Evolutionary conservation across 2,113 vertebrate species (phyloP).

Genomic region (Oreochromis spilurus): DNA sequence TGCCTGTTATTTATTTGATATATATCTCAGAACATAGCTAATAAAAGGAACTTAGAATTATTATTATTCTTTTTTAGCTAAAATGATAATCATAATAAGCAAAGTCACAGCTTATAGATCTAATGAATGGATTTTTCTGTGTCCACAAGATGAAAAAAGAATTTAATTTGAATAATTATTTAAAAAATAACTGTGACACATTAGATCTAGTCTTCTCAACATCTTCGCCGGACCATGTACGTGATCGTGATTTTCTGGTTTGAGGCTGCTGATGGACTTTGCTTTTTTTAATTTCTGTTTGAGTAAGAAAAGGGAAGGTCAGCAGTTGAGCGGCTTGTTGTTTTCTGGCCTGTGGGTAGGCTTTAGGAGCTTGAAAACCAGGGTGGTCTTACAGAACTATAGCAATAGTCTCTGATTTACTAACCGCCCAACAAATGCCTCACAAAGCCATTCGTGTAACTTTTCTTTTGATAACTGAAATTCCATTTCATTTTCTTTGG

Average conservation of each 20-base stretch:
- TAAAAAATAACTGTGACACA: accelerated
- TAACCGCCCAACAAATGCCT: slow-evolving; percentile 33
- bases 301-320: neutral
- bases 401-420: slow-evolving; percentile 69
- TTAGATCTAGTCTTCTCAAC: neutral
- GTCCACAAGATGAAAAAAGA: neutral
- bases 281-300: slow-evolving; percentile 21
- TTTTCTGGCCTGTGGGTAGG: slow-evolving; percentile 57
- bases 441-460: slow-evolving; percentile 69
- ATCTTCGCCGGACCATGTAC: neutral
- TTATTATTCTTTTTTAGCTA: neutral
- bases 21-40: neutral
- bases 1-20: neutral
- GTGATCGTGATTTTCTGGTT: slow-evolving; percentile 27
- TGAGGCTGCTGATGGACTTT: neutral
- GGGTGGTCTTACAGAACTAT: slow-evolving; percentile 77
- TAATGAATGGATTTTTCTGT: neutral
- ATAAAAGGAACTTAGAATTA: neutral
- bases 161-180: neutral
- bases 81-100: neutral
- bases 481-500: slow-evolving; percentile 81
- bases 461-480: slow-evolving; percentile 79
- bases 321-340: slow-evolving; percentile 15
- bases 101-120: neutral
- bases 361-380: slow-evolving; percentile 55